Percentiles rank a stretch among this genome's conserved stretches.
Conservation (phyloP, 1,140 invertebrate species). For the Cydia strobilella region DNA sequence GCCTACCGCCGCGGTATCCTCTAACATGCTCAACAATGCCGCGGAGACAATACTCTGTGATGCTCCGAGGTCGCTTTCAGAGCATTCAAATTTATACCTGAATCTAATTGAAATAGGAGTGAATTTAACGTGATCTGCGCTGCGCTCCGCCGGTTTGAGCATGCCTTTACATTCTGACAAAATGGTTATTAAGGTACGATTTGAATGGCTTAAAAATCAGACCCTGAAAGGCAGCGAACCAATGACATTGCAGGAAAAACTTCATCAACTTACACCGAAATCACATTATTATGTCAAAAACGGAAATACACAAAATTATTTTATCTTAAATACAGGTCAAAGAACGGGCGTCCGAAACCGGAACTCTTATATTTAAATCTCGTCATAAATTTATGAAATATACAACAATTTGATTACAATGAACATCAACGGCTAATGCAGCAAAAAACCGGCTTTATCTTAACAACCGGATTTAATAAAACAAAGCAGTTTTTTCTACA, state of each 20-base stretch:
- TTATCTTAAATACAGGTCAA: constrained; percentile 15
- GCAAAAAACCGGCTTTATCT: constrained; percentile 1
- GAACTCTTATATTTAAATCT: constrained; percentile 27
- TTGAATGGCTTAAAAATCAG: neutral
- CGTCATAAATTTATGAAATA: constrained; percentile 32
- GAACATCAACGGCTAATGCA: constrained; percentile 5
- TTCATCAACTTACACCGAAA: constrained; percentile 25
- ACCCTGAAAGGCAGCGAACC: neutral
- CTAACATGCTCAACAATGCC: no score
- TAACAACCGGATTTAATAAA: neutral
- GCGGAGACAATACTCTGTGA: no score
- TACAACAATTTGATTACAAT: constrained; percentile 28
- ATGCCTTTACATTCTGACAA: neutral
- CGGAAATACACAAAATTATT: constrained; percentile 22
- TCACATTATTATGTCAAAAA: constrained; percentile 32
- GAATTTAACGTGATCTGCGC: no score
- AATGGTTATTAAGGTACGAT: neutral
- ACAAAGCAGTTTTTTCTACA: neutral
- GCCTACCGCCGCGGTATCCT: no score
- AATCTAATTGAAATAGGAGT: no score
- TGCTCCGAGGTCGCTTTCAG: no score
- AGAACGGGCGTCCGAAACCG: neutral
- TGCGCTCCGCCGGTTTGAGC: no score
- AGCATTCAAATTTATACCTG: no score
- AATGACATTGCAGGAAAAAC: neutral